Evolutionary conservation across 2,797 vertebrate species (phyloP).

Genomic region (Mycteria americana): DNA sequence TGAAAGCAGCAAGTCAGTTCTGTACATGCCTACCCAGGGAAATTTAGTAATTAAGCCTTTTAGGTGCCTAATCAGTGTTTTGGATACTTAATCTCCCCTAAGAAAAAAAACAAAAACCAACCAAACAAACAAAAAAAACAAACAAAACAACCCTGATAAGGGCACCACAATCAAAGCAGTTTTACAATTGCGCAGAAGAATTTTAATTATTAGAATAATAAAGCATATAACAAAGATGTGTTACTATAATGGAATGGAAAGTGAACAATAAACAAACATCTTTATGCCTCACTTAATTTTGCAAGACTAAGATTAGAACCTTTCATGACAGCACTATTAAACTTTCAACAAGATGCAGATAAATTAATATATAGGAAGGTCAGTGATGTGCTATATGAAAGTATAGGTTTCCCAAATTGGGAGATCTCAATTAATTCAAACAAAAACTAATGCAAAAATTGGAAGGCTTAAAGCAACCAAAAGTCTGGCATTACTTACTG

Average conservation of each 20-base stretch:
- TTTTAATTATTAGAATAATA: not conserved
- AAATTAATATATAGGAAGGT: not conserved
- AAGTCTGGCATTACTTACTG: conserved; percentile 3
- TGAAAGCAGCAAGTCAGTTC: not conserved
- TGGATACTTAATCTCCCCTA: not conserved
- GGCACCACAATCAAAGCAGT: not conserved
- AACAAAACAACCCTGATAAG: not conserved
- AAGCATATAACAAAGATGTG: not conserved
- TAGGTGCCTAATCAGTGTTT: not conserved
- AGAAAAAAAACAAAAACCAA: not conserved
- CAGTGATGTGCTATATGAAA: not conserved
- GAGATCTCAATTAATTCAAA: not conserved
- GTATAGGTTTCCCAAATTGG: not conserved
- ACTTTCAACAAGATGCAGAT: not conserved
- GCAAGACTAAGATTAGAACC: not conserved
- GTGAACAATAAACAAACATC: not conserved
- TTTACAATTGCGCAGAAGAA: not conserved
- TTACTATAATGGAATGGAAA: not conserved
- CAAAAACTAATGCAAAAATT: not conserved
- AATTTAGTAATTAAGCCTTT: not conserved
- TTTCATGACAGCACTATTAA: not conserved
- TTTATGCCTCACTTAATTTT: not conserved
- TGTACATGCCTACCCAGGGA: not conserved
- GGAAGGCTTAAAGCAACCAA: conserved; percentile 16
- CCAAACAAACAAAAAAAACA: not conserved